Conservation (phyloP, 2,797 vertebrate species). For the Acipenser transmontanus region DNA sequence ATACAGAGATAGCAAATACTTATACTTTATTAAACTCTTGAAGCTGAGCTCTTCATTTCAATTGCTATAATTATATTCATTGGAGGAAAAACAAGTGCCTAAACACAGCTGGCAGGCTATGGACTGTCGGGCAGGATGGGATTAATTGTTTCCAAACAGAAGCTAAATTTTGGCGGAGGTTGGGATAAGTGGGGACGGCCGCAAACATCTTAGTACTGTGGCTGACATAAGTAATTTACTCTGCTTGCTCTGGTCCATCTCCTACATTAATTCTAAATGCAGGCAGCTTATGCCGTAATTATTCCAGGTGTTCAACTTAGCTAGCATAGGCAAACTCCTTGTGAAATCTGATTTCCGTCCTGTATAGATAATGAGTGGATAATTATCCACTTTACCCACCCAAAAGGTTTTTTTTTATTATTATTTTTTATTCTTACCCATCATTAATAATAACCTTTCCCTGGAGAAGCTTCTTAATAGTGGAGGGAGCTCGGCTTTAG, state of each 20-base stretch:
- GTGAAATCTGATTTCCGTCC: not conserved
- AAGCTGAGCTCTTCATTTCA: constrained; percentile 47
- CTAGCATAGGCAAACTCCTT: not conserved
- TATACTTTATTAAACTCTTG: constrained; percentile 67
- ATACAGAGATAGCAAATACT: constrained; percentile 35
- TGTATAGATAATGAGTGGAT: constrained; percentile 1
- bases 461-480: not conserved
- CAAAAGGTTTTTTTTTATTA: not conserved
- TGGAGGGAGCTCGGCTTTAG: not conserved
- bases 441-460: constrained; percentile 3
- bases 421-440: not conserved
- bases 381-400: not conserved
- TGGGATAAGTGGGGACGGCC: constrained; percentile 7
- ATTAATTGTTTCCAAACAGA: constrained; percentile 49
- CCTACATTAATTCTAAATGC: not conserved
- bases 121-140: constrained; percentile 4
- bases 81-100: constrained; percentile 43
- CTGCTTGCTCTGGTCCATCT: constrained; percentile 10
- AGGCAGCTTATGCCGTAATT: constrained; percentile 1
- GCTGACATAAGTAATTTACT: constrained; percentile 27
- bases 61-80: constrained; percentile 43
- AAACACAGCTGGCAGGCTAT: constrained; percentile 47
- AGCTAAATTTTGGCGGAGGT: constrained; percentile 21
- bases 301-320: constrained; percentile 11
- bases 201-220: not conserved